Evolutionary conservation across 2,888 invertebrate genomes (phyloP), one percentile per base, ranked within the genome.

Genomic region (Hyalella azteca): DNA sequence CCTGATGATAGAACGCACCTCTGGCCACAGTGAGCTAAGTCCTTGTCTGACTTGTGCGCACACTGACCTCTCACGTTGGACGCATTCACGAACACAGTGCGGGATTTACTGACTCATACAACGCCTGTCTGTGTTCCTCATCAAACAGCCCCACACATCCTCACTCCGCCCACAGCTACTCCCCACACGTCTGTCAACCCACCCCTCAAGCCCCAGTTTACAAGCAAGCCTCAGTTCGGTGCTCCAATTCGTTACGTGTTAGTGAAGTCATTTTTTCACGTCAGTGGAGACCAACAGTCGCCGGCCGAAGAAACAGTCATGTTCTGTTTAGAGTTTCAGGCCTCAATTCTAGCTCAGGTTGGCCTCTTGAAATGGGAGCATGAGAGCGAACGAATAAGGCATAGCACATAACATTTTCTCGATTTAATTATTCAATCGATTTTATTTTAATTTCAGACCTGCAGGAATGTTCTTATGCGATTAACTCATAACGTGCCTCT

Each of bases 111-210:
- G 66, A 66, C 15, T 26, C 59, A 75, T 45, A 75, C 75, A 75
- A 75, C 75, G 75, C 41, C 45, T 26, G 75, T 75, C 75, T 75
- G 75, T 75, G 40, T 75, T 75, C 45, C 75, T 75, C 75, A 75
- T 75, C 75, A 75, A 75, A 75, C 75, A 75, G 75, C 75, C 75
- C 29, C 45, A 75, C 45, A 39, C 45, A 75, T 66, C 66, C 66
- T 66, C 66, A 66, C 66, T 66, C 66, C 66, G 66, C 66, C 66
- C 66, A 19, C 1, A n/a, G 19, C 66, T 2, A 36, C 32, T n/a
- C n/a, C 36, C 32, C 59, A 26, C 59, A 2, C 26, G 13, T 22
- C 26, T 22, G 15, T 2, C 32, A 1, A 3, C 54, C 54, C 54
- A 19, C 32, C 26, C 32, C 32, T 2, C 32, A 1, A 3, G n/a